Conservation (phyloP, 2,797 vertebrate genomes). For the Mus caroli region DNA sequence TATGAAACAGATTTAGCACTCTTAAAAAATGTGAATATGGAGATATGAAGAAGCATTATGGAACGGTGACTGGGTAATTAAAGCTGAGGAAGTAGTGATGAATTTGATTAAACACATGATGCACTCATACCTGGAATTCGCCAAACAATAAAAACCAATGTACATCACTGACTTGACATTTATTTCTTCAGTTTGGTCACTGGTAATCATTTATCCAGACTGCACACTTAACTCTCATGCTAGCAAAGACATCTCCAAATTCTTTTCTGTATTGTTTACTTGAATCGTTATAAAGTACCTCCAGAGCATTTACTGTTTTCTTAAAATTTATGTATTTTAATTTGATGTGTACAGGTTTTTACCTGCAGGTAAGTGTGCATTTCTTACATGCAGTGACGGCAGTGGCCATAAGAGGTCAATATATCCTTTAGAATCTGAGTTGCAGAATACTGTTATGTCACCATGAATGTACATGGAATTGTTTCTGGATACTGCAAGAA, state of each 20-base stretch:
- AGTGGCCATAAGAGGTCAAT: background rate
- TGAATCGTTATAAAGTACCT: background rate
- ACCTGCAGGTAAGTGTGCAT: background rate
- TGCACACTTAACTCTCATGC: background rate
- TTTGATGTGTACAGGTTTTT: background rate
- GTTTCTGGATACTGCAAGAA: background rate
- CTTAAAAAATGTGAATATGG: too few relatives aligned
- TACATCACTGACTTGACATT: too few relatives aligned
- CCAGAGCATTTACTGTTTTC: too few relatives aligned
- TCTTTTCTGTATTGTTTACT: background rate
- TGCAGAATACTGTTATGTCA: background rate
- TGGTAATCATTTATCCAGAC: background rate
- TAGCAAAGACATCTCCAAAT: background rate
- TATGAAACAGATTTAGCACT: too few relatives aligned
- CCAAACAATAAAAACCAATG: too few relatives aligned
- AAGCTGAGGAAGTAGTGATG: too few relatives aligned
- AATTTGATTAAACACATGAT: too few relatives aligned
- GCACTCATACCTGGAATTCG: too few relatives aligned
- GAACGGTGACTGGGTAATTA: too few relatives aligned
- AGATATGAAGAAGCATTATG: too few relatives aligned
- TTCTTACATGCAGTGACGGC: background rate
- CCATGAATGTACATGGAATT: background rate
- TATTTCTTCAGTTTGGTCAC: too few relatives aligned
- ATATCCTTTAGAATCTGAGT: background rate
- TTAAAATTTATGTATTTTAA: background rate